These are phyloP conservation scores for Octodonta nipae DNA, from an alignment of 2,888 invertebrate species.

Conservation along the genomic window DNA sequence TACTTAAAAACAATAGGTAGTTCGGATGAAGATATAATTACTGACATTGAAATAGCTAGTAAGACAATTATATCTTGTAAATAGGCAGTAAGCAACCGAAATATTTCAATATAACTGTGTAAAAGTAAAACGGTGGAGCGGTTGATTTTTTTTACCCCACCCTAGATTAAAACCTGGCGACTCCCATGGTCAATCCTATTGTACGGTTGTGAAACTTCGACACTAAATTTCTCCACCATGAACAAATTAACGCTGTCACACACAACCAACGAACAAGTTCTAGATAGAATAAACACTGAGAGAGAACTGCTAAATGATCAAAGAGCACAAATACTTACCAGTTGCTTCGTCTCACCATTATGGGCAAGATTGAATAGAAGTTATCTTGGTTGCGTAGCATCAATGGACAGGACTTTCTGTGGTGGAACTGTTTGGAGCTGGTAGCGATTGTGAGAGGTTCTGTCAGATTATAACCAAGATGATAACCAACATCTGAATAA, in stretches of 20 bases:
- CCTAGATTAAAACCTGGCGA: too few relatives aligned
- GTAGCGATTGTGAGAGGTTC: slow-evolving; percentile 1
- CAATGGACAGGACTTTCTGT: slow-evolving; percentile 2
- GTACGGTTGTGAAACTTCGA: neutral
- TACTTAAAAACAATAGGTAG: slow-evolving; percentile 1
- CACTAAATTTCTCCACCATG: neutral
- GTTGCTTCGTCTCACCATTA: neutral
- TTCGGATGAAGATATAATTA: neutral
- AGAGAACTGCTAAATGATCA: neutral
- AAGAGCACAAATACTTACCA: neutral
- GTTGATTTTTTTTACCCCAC: too few relatives aligned
- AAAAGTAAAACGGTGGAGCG: too few relatives aligned
- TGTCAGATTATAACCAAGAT: slow-evolving; percentile 1
- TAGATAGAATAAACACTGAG: slow-evolving; percentile 1
- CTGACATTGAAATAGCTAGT: neutral
- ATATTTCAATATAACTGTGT: slow-evolving; percentile 1
- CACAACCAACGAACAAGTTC: slow-evolving; percentile 1
- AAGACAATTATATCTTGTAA: neutral
- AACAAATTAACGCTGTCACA: too few relatives aligned
- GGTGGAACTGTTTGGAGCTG: slow-evolving; percentile 1
- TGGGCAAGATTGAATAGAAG: slow-evolving; percentile 1
- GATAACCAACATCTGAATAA: neutral
- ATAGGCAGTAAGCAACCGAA: neutral
- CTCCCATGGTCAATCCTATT: neutral
- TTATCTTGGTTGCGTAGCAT: slow-evolving; percentile 1